A percentile compares a stretch with the other conserved stretches of the same genome.
phyloP scores from a whole-genome alignment of 1,140 invertebrate genomes.

The Bombus pascuorum region DNA sequence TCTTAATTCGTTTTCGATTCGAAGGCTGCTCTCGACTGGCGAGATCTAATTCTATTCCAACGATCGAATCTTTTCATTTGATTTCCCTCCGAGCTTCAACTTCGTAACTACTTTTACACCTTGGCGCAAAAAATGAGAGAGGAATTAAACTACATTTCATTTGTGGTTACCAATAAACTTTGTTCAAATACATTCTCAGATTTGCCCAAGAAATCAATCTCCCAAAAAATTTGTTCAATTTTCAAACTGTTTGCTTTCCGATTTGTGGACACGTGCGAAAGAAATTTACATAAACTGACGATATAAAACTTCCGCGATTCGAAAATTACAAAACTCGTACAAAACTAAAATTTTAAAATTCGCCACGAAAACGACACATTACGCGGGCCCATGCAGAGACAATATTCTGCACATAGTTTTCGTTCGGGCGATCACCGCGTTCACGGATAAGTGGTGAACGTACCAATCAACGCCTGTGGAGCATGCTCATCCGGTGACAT shows the following conservation, averaged over 20 bases:
- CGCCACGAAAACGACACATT: not conserved
- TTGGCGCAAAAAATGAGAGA: no score
- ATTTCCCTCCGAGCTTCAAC: not conserved
- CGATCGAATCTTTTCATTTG: not conserved
- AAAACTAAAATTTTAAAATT: not conserved
- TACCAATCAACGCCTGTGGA: slow-evolving; percentile 57
- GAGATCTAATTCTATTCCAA: slow-evolving; percentile 22
- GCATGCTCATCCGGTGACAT: slow-evolving; percentile 54
- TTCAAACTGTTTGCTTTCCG: no score
- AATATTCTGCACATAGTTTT: not conserved
- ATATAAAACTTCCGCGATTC: no score
- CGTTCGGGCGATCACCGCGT: not conserved
- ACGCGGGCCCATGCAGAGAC: not conserved
- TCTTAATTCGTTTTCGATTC: not conserved
- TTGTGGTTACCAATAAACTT: not conserved
- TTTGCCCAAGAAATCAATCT: no score
- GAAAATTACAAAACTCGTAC: not conserved
- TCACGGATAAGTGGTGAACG: slow-evolving; percentile 52
- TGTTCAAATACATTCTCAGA: no score
- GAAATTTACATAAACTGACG: not conserved
- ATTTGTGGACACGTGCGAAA: no score
- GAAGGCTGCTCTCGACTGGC: not conserved
- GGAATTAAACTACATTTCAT: not conserved
- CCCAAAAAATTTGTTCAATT: not conserved
- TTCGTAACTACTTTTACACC: not conserved